Conservation (phyloP, 2,888 invertebrate genomes). For the Rugalucina vietnamica region DNA sequence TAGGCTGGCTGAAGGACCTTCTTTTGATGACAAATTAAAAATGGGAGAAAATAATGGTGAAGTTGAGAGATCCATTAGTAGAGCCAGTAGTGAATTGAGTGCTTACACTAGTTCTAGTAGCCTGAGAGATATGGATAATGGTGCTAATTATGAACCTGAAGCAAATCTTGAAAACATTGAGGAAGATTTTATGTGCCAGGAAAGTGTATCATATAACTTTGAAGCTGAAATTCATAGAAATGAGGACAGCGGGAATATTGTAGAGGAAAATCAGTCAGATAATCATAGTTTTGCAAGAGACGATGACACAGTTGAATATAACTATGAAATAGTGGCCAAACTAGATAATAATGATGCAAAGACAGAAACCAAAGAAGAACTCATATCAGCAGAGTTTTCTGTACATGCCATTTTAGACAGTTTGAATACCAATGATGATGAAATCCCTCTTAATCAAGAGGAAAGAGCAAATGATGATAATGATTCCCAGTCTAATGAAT, state of each 20-base stretch:
- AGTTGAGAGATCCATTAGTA: not conserved
- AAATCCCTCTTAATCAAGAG: not conserved
- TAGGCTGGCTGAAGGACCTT: constrained; percentile 59
- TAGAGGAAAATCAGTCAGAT: not conserved
- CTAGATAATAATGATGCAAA: too few relatives aligned
- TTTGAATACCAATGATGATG: not conserved
- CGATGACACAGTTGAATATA: not conserved
- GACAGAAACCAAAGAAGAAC: not conserved
- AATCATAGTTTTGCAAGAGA: too few relatives aligned
- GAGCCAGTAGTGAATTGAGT: not conserved
- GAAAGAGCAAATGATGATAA: too few relatives aligned
- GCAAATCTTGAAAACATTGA: not conserved
- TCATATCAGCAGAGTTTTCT: not conserved
- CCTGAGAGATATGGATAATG: not conserved
- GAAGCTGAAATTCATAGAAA: too few relatives aligned
- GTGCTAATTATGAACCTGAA: not conserved
- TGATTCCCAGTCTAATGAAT: not conserved
- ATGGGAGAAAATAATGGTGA: not conserved
- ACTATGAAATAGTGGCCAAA: not conserved
- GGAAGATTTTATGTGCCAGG: not conserved
- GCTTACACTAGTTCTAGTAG: not conserved
- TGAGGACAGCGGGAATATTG: too few relatives aligned
- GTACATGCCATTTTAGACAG: not conserved
- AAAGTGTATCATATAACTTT: too few relatives aligned
- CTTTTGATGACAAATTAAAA: not conserved